Evolutionary conservation across 2,888 invertebrate genomes (phyloP).

Genomic region (Nomada ruficornis): DNA sequence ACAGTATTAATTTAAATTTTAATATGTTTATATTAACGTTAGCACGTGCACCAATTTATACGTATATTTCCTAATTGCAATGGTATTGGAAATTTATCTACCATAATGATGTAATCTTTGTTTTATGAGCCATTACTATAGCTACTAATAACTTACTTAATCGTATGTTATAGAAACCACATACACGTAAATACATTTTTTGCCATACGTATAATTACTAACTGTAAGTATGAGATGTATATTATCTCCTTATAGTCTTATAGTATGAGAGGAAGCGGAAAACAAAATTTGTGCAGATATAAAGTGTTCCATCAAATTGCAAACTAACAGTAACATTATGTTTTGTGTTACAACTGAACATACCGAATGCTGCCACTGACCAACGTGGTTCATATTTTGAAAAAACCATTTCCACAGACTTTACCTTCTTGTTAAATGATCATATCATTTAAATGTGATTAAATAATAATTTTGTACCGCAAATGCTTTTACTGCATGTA

Average conservation of each 20-base stretch:
- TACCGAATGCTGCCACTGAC: not conserved
- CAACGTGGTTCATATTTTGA: not conserved
- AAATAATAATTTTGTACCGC: not conserved
- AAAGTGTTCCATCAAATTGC: not conserved
- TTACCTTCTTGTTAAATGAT: not conserved
- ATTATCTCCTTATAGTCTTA: slow-evolving; percentile 1
- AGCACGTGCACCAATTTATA: slow-evolving; percentile 17
- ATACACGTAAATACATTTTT: slow-evolving; percentile 68
- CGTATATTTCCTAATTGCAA: slow-evolving; percentile 32
- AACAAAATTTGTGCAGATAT: not conserved
- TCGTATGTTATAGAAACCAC: slow-evolving; percentile 71
- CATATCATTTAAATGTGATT: not conserved
- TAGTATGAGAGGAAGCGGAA: slow-evolving; percentile 37
- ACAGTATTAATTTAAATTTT: slow-evolving; percentile 31
- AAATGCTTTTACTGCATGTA: not conserved
- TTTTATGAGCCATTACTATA: slow-evolving; percentile 54
- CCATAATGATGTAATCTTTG: slow-evolving; percentile 47
- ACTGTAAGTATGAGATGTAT: slow-evolving; percentile 22
- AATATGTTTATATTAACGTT: slow-evolving; percentile 10
- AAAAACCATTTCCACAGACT: not conserved
- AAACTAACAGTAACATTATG: too few relatives aligned
- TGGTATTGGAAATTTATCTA: slow-evolving; percentile 53
- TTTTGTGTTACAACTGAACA: not conserved
- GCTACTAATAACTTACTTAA: slow-evolving; percentile 70
- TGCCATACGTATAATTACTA: slow-evolving; percentile 38